These are phyloP conservation scores for Lates japonicus DNA, from an alignment of 2,797 vertebrate genomes.

Conservation along the genomic window DNA sequence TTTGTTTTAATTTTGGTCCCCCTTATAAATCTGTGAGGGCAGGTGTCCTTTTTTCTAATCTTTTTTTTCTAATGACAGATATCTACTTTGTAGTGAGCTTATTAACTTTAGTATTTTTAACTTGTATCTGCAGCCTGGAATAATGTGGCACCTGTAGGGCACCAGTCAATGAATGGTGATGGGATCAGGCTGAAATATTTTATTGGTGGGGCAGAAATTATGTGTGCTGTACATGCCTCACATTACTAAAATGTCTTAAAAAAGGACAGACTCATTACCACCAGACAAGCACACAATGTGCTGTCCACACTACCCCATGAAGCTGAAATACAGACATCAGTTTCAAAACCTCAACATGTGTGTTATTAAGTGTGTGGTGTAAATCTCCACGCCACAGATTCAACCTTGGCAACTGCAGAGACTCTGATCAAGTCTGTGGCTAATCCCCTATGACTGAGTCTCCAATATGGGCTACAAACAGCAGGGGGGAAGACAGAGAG, in stretches of 20 bases:
- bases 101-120: constrained; percentile 44
- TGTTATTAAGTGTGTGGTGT: constrained; percentile 77
- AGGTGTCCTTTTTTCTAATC: background rate
- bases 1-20: constrained; percentile 23
- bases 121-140: constrained; percentile 24
- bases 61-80: background rate
- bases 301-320: constrained; percentile 33
- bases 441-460: constrained; percentile 80
- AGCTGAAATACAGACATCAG: constrained; percentile 66
- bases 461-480: constrained; percentile 66
- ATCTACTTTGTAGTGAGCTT: constrained; percentile 8
- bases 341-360: constrained; percentile 59
- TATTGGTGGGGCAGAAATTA: constrained; percentile 31
- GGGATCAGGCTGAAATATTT: constrained; percentile 39
- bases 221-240: constrained; percentile 19
- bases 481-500: constrained; percentile 36
- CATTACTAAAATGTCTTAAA: constrained; percentile 11
- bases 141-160: constrained; percentile 40
- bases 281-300: constrained; percentile 46
- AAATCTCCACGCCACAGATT: constrained; percentile 74
- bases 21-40: constrained; percentile 1
- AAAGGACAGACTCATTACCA: constrained; percentile 34
- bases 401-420: constrained; percentile 72
- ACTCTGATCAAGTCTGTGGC: constrained; percentile 81
- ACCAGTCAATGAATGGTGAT: constrained; percentile 47